phyloP scores from a whole-genome alignment of 1,140 invertebrate genomes.

The Paraescarpia echinospica region DNA sequence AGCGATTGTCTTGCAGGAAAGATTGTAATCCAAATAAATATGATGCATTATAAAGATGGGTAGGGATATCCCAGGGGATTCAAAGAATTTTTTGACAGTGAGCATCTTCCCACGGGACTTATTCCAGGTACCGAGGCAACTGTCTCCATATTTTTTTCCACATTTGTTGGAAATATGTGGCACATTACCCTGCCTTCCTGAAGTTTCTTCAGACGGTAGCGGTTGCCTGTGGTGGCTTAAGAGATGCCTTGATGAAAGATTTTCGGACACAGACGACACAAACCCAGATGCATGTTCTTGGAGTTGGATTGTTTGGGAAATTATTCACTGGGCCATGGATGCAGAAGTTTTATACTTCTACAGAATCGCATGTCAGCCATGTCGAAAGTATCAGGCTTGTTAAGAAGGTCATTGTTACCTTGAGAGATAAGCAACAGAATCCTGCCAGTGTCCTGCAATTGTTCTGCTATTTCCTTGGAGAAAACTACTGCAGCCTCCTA shows the following conservation, averaged over 20 bases:
- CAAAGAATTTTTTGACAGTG: conserved; percentile 20
- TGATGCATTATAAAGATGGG: conserved; percentile 31
- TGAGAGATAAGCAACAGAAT: too few relatives aligned
- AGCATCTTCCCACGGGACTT: conserved; percentile 16
- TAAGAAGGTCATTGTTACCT: too few relatives aligned
- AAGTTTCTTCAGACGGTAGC: too few relatives aligned
- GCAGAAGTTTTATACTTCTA: conserved; percentile 30
- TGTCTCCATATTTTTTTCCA: conserved; percentile 31
- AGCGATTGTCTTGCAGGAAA: conserved; percentile 24
- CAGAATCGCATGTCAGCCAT: neutral
- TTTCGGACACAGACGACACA: too few relatives aligned
- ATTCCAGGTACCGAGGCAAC: conserved; percentile 30
- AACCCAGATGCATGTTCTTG: conserved; percentile 29
- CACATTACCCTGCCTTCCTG: neutral
- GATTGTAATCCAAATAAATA: conserved; percentile 29
- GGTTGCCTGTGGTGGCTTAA: too few relatives aligned
- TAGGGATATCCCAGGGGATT: conserved; percentile 33
- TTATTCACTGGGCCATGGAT: conserved; percentile 33
- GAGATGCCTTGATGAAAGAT: too few relatives aligned
- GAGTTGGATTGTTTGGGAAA: conserved; percentile 33
- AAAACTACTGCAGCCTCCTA: too few relatives aligned
- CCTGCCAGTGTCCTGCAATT: too few relatives aligned
- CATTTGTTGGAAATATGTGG: conserved; percentile 17
- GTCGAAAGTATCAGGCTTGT: too few relatives aligned
- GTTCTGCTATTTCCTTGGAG: too few relatives aligned